Evolutionary conservation across 2,113 vertebrate genomes (phyloP).

Genomic region (Tamias sibiricus): DNA sequence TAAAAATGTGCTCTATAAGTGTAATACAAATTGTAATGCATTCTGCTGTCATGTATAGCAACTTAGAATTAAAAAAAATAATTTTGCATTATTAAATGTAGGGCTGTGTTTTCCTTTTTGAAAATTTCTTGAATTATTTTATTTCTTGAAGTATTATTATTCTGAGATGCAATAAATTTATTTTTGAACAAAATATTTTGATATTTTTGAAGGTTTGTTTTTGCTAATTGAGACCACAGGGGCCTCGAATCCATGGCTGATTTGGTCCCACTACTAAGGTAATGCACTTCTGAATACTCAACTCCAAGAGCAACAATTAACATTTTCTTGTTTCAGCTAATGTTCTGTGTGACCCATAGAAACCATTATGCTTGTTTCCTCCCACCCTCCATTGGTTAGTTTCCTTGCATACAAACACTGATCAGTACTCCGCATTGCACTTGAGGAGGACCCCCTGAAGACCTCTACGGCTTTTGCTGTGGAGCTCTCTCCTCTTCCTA

Average conservation of each 20-base stretch:
- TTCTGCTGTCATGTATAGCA: too few species aligned
- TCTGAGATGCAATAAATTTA: background rate
- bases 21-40: too few species aligned
- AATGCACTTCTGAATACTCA: background rate
- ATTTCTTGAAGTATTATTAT: background rate
- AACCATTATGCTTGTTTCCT: background rate
- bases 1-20: too few species aligned
- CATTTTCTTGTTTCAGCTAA: too few species aligned
- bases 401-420: background rate
- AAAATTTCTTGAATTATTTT: background rate
- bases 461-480: too few species aligned
- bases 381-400: background rate
- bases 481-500: background rate
- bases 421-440: background rate
- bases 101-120: background rate
- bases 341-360: background rate
- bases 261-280: background rate
- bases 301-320: background rate
- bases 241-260: too few species aligned
- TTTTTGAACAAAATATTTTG: background rate
- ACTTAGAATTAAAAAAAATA: too few species aligned
- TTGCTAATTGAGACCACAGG: background rate
- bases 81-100: background rate
- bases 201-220: background rate
- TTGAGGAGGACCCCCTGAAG: background rate